Evolutionary conservation across 2,113 vertebrate species (phyloP).

Genomic region (Coregonus clupeaformis): DNA sequence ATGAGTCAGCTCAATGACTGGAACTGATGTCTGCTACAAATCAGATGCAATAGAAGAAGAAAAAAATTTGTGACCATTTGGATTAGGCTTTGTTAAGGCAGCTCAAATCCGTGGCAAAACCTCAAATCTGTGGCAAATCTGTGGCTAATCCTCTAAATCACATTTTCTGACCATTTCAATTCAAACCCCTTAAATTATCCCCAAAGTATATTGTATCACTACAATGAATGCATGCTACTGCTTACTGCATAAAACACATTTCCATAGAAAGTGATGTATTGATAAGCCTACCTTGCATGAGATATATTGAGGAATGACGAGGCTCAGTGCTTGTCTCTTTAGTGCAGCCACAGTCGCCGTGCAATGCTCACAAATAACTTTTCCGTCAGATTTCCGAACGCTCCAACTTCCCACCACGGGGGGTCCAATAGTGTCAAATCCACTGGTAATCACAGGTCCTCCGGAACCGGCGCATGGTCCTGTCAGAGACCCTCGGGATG

Average conservation of each 20-base stretch:
- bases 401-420: conserved; percentile 73
- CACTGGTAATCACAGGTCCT: conserved; percentile 78
- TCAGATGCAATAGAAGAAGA: too few species aligned
- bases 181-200: too few species aligned
- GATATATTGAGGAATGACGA: conserved; percentile 85
- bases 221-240: too few species aligned
- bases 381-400: conserved; percentile 78
- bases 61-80: too few species aligned
- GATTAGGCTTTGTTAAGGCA: too few species aligned
- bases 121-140: too few species aligned
- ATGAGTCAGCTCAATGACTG: conserved; percentile 34
- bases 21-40: background rate
- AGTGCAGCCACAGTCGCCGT: conserved; percentile 86
- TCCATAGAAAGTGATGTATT: background rate
- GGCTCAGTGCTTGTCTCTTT: conserved; percentile 88
- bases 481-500: conserved; percentile 80
- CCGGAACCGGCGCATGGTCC: conserved; percentile 77
- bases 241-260: background rate
- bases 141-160: too few species aligned
- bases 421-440: conserved; percentile 68
- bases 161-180: too few species aligned
- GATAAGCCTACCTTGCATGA: conserved; percentile 78
- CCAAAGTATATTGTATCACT: too few species aligned
- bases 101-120: too few species aligned
- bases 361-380: conserved; percentile 90